These are phyloP conservation scores for Leuciscus idus DNA, from an alignment of 2,113 vertebrate species.

Conservation along the genomic window DNA sequence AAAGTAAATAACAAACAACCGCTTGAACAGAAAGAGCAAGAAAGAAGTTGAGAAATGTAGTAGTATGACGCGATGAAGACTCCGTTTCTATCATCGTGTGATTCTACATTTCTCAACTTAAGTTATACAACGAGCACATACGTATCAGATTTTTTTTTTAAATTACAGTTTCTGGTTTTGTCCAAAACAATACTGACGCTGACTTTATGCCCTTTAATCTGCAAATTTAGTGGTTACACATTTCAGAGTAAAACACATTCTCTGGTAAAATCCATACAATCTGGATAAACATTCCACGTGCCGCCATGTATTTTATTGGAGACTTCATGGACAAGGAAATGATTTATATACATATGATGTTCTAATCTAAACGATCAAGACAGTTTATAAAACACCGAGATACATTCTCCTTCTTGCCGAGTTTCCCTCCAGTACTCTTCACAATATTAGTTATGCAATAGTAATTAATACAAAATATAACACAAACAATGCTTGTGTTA, in stretches of 20 bases:
- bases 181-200: slow-evolving; percentile 10
- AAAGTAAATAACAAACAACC: slow-evolving; percentile 61
- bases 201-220: slow-evolving; percentile 6
- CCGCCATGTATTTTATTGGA: neutral
- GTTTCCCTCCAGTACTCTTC: slow-evolving; percentile 44
- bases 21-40: slow-evolving; percentile 48
- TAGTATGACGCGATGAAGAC: too few species aligned
- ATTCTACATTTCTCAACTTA: neutral
- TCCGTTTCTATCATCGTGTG: neutral
- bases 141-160: neutral
- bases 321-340: slow-evolving; percentile 22
- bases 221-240: neutral
- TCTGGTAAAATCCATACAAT: neutral
- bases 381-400: slow-evolving; percentile 40
- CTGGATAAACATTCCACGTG: slow-evolving; percentile 13
- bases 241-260: neutral
- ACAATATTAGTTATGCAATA: slow-evolving; percentile 46
- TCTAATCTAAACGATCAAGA: slow-evolving; percentile 50
- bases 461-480: slow-evolving; percentile 46
- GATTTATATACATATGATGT: slow-evolving; percentile 22
- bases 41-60: neutral
- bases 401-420: slow-evolving; percentile 23
- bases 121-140: neutral
- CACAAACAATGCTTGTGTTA: slow-evolving; percentile 45
- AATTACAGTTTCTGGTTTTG: neutral